phyloP scores from a whole-genome alignment of 2,888 invertebrate species.

The Aphodius sticticus region DNA sequence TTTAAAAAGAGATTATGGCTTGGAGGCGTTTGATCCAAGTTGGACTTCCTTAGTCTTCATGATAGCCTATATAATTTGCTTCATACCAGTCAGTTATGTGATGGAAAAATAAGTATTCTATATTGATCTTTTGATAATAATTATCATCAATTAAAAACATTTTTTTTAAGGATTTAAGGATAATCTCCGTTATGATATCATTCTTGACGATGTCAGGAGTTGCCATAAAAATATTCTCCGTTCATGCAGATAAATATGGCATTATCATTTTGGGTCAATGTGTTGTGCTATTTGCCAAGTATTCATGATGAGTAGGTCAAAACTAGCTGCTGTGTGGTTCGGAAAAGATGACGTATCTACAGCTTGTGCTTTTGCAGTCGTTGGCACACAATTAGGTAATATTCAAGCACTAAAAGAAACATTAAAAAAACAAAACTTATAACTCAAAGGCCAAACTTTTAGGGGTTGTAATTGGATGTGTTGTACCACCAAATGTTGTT shows the following conservation, averaged over 20 bases:
- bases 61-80: conserved; percentile 92
- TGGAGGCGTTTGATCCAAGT: conserved; percentile 77
- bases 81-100: conserved; percentile 94
- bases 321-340: conserved; percentile 96
- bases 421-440: too few species aligned
- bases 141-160: background rate
- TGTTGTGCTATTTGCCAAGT: conserved; percentile 86
- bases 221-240: conserved; percentile 88
- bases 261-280: conserved; percentile 87
- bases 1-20: conserved; percentile 69
- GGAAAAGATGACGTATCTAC: conserved; percentile 83
- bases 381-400: conserved; percentile 35
- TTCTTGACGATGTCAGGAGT: conserved; percentile 78
- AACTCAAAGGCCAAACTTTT: background rate
- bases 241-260: conserved; percentile 83
- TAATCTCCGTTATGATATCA: conserved; percentile 30
- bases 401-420: background rate
- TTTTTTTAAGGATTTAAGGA: conserved; percentile 33
- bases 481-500: conserved; percentile 68
- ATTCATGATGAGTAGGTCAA: conserved; percentile 88
- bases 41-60: conserved; percentile 97
- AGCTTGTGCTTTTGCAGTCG: conserved; percentile 34
- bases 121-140: background rate
- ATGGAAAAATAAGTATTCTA: conserved; percentile 52
- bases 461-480: conserved; percentile 86